Base-by-base conservation (phyloP, 2,113 vertebrate genomes). In the Chaetura pelagica region DNA sequence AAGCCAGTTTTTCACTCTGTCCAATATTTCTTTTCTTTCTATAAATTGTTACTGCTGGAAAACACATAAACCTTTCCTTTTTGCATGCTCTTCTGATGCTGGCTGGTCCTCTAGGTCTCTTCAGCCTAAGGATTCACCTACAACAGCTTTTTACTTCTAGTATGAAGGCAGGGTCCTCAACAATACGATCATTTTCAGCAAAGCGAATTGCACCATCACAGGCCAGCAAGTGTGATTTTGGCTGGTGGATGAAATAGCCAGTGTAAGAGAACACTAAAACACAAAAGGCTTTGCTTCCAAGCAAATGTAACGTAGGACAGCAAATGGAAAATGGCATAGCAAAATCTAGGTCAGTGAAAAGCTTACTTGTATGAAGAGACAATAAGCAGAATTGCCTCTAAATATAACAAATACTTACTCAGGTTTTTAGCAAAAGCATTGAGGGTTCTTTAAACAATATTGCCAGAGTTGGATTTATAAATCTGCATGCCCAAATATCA, bases 291-390 rank as follows among this genome's bases (percentile, higher is more conserved):
- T 90, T 48, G 64, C 79, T 84, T 86, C 83, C 79, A 73, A 87
- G 88, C 64, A 90, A 90, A 93, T 69, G n/a, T 64, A 96, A 87
- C 20, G 2, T 27, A 54, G 90, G 62, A 84, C 44, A 59, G 86
- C 57, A 92, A 92, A 87, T 81, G 73, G 93, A 89, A 97, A 95
- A 89, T 34, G 91, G 84, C 87, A 92, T 32, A 95, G 88, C 24
- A 84, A 90, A 95, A 96, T 94, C 84, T 94, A 95, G 94, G 96
- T 97, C 95, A 96, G 52, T 72, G 77, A 93, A 96, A 94, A 91
- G 84, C 90, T 91, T 91, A 67, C 66, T 89, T 62, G 69, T 81
- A 61, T 34, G 72, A 86, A 78, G 72, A 90, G 81, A 96, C 69
- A 90, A 94, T 84, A 86, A 86, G 94, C 58, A 93, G 85, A 90